Percentiles rank a stretch among this genome's conserved stretches.
phyloP scores from a whole-genome alignment of 2,888 invertebrate genomes.

The Cryptocephalus moraei region DNA sequence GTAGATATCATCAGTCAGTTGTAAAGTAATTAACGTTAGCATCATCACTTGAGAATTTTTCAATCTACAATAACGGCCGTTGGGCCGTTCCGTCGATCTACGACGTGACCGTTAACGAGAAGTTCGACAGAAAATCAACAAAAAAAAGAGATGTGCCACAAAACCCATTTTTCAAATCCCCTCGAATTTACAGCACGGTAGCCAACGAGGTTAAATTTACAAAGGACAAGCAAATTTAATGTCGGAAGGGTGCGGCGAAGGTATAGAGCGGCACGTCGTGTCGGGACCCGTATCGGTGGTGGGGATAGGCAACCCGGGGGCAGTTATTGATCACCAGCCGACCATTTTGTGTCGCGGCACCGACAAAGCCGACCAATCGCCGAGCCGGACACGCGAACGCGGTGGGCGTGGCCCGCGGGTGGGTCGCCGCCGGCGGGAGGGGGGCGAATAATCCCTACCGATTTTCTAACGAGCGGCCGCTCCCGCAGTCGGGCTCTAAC shows the following conservation, averaged over 20 bases:
- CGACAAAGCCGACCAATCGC: constrained; percentile 28
- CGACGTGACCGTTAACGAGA: no score
- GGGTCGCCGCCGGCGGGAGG: constrained; percentile 1
- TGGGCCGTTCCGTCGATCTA: no score
- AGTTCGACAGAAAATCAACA: no score
- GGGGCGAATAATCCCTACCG: constrained; percentile 16
- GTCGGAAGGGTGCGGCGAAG: constrained; percentile 4
- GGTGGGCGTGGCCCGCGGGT: constrained; percentile 15
- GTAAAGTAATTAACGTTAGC: no score
- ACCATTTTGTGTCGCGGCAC: constrained; percentile 36
- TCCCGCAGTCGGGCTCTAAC: constrained; percentile 10
- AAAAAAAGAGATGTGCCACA: no score
- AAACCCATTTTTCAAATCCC: neutral
- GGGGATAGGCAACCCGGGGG: constrained; percentile 18
- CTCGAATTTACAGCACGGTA: constrained; percentile 13
- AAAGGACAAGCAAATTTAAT: constrained; percentile 22
- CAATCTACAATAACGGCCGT: no score
- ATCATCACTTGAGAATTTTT: no score
- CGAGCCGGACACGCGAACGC: constrained; percentile 19
- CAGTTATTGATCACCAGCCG: constrained; percentile 35
- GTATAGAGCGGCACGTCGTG: constrained; percentile 2
- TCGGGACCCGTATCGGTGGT: constrained; percentile 7
- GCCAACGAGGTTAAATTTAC: constrained; percentile 28
- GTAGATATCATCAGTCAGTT: no score
- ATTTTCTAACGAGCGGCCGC: constrained; percentile 15